Percentiles rank a stretch among this genome's conserved stretches.
These are phyloP conservation scores for Poicephalus gulielmi DNA, from an alignment of 2,113 vertebrate species.

Conservation along the genomic window DNA sequence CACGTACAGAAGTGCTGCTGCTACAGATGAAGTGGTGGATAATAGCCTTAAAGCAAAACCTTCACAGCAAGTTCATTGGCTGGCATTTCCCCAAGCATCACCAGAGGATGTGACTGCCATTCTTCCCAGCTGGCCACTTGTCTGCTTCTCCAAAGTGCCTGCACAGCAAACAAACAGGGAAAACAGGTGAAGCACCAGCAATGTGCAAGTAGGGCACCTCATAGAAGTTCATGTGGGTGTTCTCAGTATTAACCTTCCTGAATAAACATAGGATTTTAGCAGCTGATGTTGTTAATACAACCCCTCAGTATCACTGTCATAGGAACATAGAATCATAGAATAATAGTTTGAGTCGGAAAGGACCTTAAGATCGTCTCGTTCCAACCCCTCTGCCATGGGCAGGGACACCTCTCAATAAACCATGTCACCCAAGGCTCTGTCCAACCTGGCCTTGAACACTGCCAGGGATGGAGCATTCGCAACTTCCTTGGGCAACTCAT, in stretches of 20 bases:
- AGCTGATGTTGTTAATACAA: background rate
- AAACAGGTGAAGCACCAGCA: background rate
- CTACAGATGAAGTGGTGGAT: conserved; percentile 16
- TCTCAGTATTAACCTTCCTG: background rate
- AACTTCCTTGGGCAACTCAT: no score
- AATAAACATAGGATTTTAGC: background rate
- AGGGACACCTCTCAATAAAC: no score
- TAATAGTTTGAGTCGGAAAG: no score
- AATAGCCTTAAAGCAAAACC: conserved; percentile 21
- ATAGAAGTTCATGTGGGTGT: background rate
- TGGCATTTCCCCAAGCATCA: background rate
- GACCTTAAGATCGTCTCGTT: no score
- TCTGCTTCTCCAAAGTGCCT: background rate
- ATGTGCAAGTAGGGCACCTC: background rate
- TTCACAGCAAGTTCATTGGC: background rate
- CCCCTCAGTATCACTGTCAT: no score
- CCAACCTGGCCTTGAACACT: no score
- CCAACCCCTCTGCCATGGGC: no score
- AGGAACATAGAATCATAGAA: no score
- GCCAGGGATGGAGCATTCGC: no score
- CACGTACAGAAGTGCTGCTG: conserved; percentile 36
- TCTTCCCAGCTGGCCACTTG: background rate
- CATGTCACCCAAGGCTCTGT: no score
- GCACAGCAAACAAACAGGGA: background rate
- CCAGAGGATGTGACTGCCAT: background rate